These are phyloP conservation scores for Ictidomys tridecemlineatus DNA, from an alignment of 2,113 vertebrate genomes.

Conservation along the genomic window DNA sequence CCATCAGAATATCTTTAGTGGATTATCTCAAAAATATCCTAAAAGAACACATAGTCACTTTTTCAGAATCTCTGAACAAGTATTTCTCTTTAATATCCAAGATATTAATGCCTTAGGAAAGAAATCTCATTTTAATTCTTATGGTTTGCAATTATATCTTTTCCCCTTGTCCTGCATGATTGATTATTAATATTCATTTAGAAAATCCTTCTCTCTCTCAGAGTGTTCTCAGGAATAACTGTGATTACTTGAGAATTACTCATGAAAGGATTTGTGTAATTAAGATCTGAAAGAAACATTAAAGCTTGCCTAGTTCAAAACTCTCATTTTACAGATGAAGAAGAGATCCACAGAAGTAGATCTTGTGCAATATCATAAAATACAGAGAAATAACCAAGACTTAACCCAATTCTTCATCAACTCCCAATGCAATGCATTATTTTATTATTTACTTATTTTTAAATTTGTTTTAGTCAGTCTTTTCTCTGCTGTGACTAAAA, in stretches of 20 bases:
- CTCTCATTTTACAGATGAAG: neutral
- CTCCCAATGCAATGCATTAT: neutral
- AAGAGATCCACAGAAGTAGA: neutral
- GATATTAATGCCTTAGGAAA: neutral
- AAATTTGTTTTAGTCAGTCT: neutral
- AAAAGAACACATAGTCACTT: neutral
- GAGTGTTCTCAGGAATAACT: neutral
- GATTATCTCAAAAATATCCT: neutral
- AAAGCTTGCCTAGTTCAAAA: neutral
- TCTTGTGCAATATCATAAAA: neutral
- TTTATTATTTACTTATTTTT: neutral
- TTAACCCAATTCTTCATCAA: neutral
- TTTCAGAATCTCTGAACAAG: neutral
- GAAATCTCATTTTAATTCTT: neutral
- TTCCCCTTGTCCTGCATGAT: neutral
- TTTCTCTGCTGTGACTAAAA: too few species aligned
- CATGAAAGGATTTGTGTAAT: neutral
- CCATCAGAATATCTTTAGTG: neutral
- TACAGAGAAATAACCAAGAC: neutral
- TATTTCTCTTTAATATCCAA: neutral
- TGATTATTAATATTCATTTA: conserved; percentile 18
- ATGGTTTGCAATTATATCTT: neutral
- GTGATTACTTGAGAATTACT: neutral
- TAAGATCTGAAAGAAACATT: neutral
- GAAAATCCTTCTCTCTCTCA: neutral